phyloP scores from a whole-genome alignment of 2,888 invertebrate genomes.

The Lypha dubia region DNA sequence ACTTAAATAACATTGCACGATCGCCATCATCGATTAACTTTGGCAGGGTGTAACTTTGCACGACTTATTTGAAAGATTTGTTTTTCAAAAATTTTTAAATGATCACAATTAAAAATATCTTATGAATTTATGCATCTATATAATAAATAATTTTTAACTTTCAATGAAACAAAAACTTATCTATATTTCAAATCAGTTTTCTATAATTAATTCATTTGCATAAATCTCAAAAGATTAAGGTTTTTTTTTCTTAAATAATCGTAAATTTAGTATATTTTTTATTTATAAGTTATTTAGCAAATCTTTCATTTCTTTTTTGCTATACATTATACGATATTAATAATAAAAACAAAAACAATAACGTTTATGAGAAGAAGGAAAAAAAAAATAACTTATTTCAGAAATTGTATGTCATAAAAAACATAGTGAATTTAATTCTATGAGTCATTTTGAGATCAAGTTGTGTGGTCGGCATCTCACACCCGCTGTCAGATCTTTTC shows the following conservation, averaged over 20 bases:
- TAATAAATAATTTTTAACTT: conserved; percentile 35
- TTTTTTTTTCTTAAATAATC: conserved; percentile 37
- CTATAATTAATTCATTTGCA: conserved; percentile 64
- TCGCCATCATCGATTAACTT: background rate
- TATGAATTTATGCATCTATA: conserved; percentile 46
- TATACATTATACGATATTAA: conserved; percentile 16
- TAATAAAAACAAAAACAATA: background rate
- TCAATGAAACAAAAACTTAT: conserved; percentile 38
- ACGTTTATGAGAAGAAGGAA: background rate
- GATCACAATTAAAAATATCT: conserved; percentile 17
- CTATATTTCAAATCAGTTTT: conserved; percentile 43
- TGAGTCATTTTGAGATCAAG: conserved; percentile 34
- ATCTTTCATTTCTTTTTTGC: background rate
- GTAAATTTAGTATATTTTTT: conserved; percentile 23
- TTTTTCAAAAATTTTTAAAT: conserved; percentile 6
- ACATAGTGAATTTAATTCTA: conserved; percentile 10
- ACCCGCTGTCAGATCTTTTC: background rate
- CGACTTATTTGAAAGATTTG: conserved; percentile 21
- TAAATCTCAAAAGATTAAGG: conserved; percentile 45
- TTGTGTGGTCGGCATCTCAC: conserved; percentile 51
- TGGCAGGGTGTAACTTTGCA: background rate
- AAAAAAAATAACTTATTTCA: conserved; percentile 22
- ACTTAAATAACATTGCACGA: background rate
- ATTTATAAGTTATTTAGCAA: conserved; percentile 17
- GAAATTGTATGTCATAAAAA: conserved; percentile 34